Evolutionary conservation across 2,113 vertebrate species (phyloP), one percentile per base, ranked within the genome.

Genomic region (Delphinus delphis): DNA sequence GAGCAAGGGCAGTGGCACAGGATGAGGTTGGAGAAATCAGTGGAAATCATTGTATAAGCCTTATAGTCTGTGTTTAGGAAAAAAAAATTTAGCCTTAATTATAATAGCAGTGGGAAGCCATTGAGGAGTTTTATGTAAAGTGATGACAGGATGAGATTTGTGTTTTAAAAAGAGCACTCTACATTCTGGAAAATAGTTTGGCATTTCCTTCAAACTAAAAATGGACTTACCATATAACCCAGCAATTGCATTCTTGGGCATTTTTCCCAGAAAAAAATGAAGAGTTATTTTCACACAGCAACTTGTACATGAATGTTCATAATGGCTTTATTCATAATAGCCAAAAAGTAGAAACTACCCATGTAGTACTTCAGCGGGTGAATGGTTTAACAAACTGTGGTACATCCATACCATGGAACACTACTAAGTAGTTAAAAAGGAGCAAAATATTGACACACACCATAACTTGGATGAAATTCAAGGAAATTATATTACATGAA

Each of bases 191-290:
- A 93, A 95, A 93, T 71, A 87, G 91, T 81, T 87, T 87, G 81
- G 87, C 82, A 90, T 41, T 90, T 93, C 38, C 50, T 95, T 81
- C 50, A 93, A 47, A 90, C 86, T 90, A 95, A 95, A 90, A 95
- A 89, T 85, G 38, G 65, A 79, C 67, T 67, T 89, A 85, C 38
- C 73, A 81, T 81, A 76, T 53, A 53, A 97, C 60, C 87, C 41
- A 86, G 73, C 58, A 85, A 74, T 60, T 93, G 65, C 73, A 76
- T 95, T 93, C 50, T 60, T 91, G 67, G 67, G 74, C 92, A 86
- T 86, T 90, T 85, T 74, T 87, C 67, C 67, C 92, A 91, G 65
- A 81, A 94, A 74, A 94, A 95, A 90, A 93, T 50, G 38, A 65
- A 73, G 85, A 90, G 33, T 93, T 97, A 93, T 33, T 95, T 92